phyloP scores from a whole-genome alignment of 2,888 invertebrate genomes.

The Megastigmus dorsalis region DNA sequence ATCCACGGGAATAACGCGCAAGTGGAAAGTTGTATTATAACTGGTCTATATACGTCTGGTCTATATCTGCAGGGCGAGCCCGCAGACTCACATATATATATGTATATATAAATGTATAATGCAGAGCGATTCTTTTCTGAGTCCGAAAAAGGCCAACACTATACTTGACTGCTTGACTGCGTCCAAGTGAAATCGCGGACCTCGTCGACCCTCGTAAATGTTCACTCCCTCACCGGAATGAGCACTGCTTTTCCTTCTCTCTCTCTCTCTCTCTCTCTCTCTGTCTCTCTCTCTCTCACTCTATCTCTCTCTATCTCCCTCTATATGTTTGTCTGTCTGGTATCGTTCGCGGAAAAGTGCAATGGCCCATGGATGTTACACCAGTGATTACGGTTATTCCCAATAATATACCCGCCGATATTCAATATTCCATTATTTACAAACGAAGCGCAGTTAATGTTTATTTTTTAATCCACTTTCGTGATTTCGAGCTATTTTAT shows the following conservation, averaged over 20 bases:
- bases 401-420: too few species aligned
- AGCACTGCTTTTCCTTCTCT: background rate
- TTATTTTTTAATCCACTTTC: too few species aligned
- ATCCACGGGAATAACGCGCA: too few species aligned
- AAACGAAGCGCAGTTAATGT: too few species aligned
- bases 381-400: too few species aligned
- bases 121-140: constrained; percentile 18
- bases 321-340: too few species aligned
- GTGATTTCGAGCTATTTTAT: too few species aligned
- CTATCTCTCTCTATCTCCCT: background rate
- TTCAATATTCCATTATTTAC: too few species aligned
- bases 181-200: background rate
- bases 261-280: background rate
- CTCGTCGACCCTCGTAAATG: constrained; percentile 9
- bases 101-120: constrained; percentile 21
- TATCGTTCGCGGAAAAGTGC: background rate
- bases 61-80: too few species aligned
- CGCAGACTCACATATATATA: too few species aligned
- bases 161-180: background rate
- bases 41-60: background rate
- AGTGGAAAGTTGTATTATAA: background rate
- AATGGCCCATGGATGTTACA: too few species aligned
- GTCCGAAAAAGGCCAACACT: background rate
- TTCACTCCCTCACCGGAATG: background rate
- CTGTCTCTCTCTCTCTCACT: too few species aligned